A percentile compares a stretch with the other conserved stretches of the same genome.
Evolutionary conservation across 30 jellyfish, hydroid and myxozoan genomes (phyloP).

Genomic region (Aurelia aurita): DNA sequence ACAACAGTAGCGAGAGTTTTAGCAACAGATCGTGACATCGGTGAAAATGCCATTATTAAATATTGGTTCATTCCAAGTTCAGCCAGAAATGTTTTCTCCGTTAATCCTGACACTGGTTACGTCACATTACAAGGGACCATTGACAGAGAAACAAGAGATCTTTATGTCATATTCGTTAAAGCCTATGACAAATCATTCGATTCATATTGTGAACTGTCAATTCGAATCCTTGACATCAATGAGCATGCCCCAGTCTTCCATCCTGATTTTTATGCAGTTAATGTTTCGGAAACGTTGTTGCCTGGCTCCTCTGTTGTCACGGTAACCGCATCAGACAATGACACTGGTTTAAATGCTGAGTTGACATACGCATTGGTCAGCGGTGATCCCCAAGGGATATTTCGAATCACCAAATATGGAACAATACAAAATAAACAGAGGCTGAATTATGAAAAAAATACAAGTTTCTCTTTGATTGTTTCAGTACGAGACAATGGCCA

Average conservation of each 20-base stretch:
- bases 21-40: conserved; percentile 89
- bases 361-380: conserved; percentile 49
- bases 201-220: conserved; percentile 69
- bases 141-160: conserved; percentile 75
- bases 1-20: conserved; percentile 57
- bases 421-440: conserved; percentile 49
- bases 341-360: conserved; percentile 83
- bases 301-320: conserved; percentile 70
- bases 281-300: conserved; percentile 74
- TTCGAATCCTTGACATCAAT: conserved; percentile 75
- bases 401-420: conserved; percentile 78
- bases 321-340: conserved; percentile 80
- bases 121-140: conserved; percentile 68
- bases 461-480: conserved; percentile 52
- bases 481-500: conserved; percentile 83
- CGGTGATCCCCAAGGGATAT: conserved; percentile 76
- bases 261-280: conserved; percentile 47
- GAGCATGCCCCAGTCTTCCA: conserved; percentile 84
- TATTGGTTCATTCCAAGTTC: conserved; percentile 85
- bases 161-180: conserved; percentile 68
- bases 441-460: conserved; percentile 69
- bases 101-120: conserved; percentile 67
- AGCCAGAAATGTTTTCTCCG: conserved; percentile 66
- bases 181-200: conserved; percentile 71
- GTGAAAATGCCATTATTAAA: conserved; percentile 65